Evolutionary conservation across 1,140 invertebrate genomes (phyloP), one percentile per base, ranked within the genome.

Genomic region (Formica selysi): DNA sequence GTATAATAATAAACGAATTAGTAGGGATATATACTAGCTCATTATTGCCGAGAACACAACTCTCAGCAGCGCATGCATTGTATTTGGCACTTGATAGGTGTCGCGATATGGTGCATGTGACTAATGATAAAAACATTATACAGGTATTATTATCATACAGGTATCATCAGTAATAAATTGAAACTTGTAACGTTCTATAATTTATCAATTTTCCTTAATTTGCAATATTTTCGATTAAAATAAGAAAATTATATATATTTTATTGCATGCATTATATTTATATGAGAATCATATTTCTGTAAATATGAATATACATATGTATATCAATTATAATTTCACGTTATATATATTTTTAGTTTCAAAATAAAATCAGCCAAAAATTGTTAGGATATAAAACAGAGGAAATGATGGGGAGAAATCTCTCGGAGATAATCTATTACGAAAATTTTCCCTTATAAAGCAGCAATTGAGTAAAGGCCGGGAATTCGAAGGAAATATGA

Each of bases 401-500:
- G 8, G 98, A 99, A 91, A 96, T 98, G 61, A 95, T 97, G 13
- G 98, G 97, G 44, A 97, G 96, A 93, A 97, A 97, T 91, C 95
- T 98, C n/a, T 94, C 92, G 73, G 95, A 95, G 76, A 95, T 95
- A 88, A 95, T 96, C 81, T 95, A 96, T 87, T 95, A 96, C 84
- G 95, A 96, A 89, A 96, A 97, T 92, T 95, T 96, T 91, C 96
- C 96, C 95, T 96, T 70, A 97, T 97, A 91, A 95, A 96, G 81
- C 96, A 96, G 67, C 96, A 97, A 79, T 95, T 98, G 48, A 96
- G 97, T 51, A 96, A 97, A 90, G 98, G 98, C 44, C 96, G 97
- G 85, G 97, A 98, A 94, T 99, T 98, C 96, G 98, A 98, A 93
- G 98, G 98, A 38, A 97, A 97, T 54, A 96, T 98, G 86, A 97